Evolutionary conservation across 1,140 invertebrate genomes (phyloP), one percentile per base, ranked within the genome.

Genomic region (Onthophagus taurus): DNA sequence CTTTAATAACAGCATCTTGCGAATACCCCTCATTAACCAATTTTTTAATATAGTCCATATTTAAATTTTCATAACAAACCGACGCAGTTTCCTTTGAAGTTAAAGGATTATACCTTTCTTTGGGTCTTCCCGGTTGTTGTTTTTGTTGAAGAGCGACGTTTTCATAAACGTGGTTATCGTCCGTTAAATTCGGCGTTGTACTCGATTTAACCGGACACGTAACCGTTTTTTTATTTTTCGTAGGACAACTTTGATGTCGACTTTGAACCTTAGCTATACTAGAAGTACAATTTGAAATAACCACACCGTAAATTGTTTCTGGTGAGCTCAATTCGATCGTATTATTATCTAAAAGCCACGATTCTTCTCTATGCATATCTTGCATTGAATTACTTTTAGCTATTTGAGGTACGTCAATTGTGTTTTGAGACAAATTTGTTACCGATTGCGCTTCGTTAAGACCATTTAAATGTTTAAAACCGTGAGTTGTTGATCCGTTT

Each of bases 1-100:
- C 90, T 53, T 89, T 74, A 26, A 93, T 85, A 0, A 93, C 90
- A 29, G 86, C 83, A 55, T 92, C 85, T 58, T 88, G 85, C 3
- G 87, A 78, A 58, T 90, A 94, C 2, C 91, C 91, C 57, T 92
- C 88, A 14, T 78, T 79, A 19, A 90, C 88, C 31, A 96, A 68
- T 44, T 81, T 77, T 2, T 86, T 80, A 33, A 96, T 90, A 57
- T 92, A 85, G 57, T 90, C 86, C 65, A 94, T 81, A 61, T 91
- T 92, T 21, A 94, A 77, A 61, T 93, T 93, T 64, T 91, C 89
- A 58, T 89, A 91, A 51, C 74, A 68, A 45, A 74, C 71, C 36
- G 61, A 49, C 7, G 35, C 20, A 20, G 44, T 48, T 19, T 59
- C 58, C 24, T 52, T 44, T 7, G 48, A 41, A 20, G 57, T 59